Percentiles rank a stretch among this genome's conserved stretches.
phyloP scores from a whole-genome alignment of 2,888 invertebrate genomes.

The Caenorhabditis wallacei region DNA sequence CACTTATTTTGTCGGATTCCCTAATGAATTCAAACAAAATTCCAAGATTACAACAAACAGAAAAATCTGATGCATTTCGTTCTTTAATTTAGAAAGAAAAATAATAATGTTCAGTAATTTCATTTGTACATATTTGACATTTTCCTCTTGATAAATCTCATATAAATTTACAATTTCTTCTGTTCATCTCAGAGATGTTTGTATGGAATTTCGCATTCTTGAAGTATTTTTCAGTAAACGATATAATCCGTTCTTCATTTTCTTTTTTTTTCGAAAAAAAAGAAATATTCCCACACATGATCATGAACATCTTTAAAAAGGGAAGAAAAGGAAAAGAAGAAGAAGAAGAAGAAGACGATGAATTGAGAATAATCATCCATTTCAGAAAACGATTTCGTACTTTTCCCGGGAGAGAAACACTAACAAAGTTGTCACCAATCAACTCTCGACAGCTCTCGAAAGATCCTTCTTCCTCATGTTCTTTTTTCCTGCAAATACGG shows the following conservation, averaged over 20 bases:
- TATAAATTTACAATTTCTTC: background rate
- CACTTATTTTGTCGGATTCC: too few relatives aligned
- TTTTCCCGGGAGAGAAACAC: slow-evolving; percentile 38
- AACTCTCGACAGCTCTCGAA: slow-evolving; percentile 21
- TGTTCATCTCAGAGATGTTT: slow-evolving; percentile 13
- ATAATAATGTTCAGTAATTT: background rate
- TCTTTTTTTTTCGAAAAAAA: background rate
- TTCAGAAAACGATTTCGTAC: slow-evolving; percentile 16
- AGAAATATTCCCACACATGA: background rate
- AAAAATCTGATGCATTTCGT: too few relatives aligned
- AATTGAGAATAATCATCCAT: slow-evolving; percentile 53
- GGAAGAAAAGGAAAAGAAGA: slow-evolving; percentile 2
- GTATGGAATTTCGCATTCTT: slow-evolving; percentile 8
- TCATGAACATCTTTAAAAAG: background rate
- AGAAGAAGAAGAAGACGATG: slow-evolving; percentile 45
- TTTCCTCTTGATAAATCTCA: background rate
- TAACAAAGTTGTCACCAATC: slow-evolving; percentile 63
- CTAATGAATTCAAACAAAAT: too few relatives aligned
- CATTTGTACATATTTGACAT: slow-evolving; percentile 1
- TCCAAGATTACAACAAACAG: too few relatives aligned
- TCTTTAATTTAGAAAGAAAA: background rate
- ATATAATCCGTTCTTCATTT: slow-evolving; percentile 21
- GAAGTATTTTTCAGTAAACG: background rate
- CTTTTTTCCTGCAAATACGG: slow-evolving; percentile 23
- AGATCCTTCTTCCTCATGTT: slow-evolving; percentile 23